Percentiles rank a stretch among this genome's conserved stretches.
These are phyloP conservation scores for Prunella strophiata DNA, from an alignment of 2,797 vertebrate genomes.

Conservation along the genomic window DNA sequence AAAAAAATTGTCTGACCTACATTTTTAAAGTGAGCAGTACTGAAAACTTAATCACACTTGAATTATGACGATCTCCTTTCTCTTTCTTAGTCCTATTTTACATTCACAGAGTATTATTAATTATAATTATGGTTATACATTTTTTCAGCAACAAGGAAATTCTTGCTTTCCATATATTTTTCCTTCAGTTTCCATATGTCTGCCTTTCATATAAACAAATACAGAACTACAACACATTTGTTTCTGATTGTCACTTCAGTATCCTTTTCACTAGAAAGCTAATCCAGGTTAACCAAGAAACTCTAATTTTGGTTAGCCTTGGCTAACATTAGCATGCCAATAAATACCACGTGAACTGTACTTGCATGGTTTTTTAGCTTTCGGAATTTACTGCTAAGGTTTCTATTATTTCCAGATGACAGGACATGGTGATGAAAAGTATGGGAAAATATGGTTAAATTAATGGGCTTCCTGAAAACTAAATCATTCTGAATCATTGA, in stretches of 20 bases:
- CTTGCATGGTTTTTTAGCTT: constrained; percentile 60
- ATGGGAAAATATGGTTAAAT: constrained; percentile 80
- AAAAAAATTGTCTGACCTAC: not conserved
- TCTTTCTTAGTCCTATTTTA: not conserved
- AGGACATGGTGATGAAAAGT: constrained; percentile 79
- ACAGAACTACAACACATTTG: constrained; percentile 39
- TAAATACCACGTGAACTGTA: constrained; percentile 63
- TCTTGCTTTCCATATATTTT: not conserved
- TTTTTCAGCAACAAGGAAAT: not conserved
- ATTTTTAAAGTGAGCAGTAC: not conserved
- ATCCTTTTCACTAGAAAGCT: constrained; percentile 65
- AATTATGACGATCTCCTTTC: not conserved
- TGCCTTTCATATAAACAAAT: constrained; percentile 33
- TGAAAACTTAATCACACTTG: not conserved
- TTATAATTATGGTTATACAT: not conserved
- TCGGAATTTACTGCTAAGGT: constrained; percentile 69
- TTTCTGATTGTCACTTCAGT: constrained; percentile 59
- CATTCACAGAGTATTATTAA: not conserved
- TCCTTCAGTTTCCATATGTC: constrained; percentile 18
- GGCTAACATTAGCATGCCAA: constrained; percentile 73
- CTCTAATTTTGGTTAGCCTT: constrained; percentile 75
- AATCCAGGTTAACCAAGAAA: constrained; percentile 73
- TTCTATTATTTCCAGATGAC: constrained; percentile 87
- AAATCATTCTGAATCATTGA: constrained; percentile 77
- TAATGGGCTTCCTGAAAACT: constrained; percentile 77